These are phyloP conservation scores for Vulpes lagopus DNA, from an alignment of 2,113 vertebrate genomes.

Conservation along the genomic window DNA sequence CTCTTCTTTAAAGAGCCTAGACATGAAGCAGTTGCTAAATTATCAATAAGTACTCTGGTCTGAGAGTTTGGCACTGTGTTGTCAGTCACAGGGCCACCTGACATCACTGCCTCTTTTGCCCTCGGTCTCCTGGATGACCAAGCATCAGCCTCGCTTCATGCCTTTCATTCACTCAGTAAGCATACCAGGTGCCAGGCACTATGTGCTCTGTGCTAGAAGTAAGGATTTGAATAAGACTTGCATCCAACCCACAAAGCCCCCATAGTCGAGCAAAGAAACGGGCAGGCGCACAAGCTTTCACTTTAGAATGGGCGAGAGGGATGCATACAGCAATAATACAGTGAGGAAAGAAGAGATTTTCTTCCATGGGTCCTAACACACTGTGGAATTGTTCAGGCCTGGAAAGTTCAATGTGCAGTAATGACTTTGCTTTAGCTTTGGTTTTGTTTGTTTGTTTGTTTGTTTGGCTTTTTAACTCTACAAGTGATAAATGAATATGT, in stretches of 20 bases:
- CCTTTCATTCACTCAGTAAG: background rate
- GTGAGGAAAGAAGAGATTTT: fast-evolving
- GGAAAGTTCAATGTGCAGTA: background rate
- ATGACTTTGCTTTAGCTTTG: background rate
- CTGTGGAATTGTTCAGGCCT: background rate
- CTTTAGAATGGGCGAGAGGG: background rate
- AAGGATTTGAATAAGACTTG: background rate
- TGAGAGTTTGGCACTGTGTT: background rate
- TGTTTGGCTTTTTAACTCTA: background rate
- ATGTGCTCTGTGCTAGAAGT: background rate
- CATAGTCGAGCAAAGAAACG: background rate
- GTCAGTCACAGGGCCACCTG: background rate
- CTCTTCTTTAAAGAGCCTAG: background rate
- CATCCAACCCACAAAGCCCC: background rate
- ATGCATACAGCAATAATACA: fast-evolving
- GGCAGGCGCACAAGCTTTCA: background rate
- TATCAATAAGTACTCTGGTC: background rate
- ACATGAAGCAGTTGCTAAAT: background rate
- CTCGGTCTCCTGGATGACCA: no score
- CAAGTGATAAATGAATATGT: background rate
- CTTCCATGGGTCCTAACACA: background rate
- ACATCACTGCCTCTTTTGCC: background rate
- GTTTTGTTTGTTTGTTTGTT: background rate
- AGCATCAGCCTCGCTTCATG: no score
- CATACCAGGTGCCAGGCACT: background rate